These are phyloP conservation scores for Tribolium madens DNA, from an alignment of 1,140 invertebrate genomes.

Conservation along the genomic window DNA sequence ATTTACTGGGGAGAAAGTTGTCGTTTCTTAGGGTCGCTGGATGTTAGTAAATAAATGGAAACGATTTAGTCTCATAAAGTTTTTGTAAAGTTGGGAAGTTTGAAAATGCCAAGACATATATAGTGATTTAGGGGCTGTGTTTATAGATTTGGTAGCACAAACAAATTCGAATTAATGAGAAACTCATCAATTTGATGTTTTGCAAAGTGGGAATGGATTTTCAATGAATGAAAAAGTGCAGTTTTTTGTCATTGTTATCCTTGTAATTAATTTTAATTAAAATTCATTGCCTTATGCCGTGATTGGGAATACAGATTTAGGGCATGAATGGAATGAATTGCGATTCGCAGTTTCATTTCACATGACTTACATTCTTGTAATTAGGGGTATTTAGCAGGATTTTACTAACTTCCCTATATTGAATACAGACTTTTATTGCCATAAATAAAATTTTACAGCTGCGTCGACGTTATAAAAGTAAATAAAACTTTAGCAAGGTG, in stretches of 20 bases:
- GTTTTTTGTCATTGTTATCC: conserved; percentile 3
- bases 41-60: conserved; percentile 35
- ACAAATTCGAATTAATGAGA: conserved; percentile 25
- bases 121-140: conserved; percentile 14
- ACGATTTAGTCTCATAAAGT: conserved; percentile 41
- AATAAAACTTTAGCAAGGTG: conserved; percentile 28
- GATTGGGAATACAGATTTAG: conserved; percentile 2
- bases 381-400: conserved; percentile 1
- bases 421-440: background rate
- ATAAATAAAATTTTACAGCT: conserved; percentile 30
- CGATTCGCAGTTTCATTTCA: conserved; percentile 9
- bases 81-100: conserved; percentile 32
- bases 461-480: conserved; percentile 21
- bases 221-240: conserved; percentile 2
- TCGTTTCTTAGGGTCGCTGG: background rate
- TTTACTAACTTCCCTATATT: background rate
- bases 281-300: conserved; percentile 8
- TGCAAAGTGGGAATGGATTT: background rate
- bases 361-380: conserved; percentile 6
- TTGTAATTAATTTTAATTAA: conserved; percentile 33
- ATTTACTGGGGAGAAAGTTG: conserved; percentile 17
- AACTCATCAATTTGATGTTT: background rate
- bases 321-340: conserved; percentile 19
- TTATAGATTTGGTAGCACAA: background rate
- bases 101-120: conserved; percentile 32